Evolutionary conservation across 2,888 invertebrate genomes (phyloP), one percentile per base, ranked within the genome.

Genomic region (Habroteleia sp.): DNA sequence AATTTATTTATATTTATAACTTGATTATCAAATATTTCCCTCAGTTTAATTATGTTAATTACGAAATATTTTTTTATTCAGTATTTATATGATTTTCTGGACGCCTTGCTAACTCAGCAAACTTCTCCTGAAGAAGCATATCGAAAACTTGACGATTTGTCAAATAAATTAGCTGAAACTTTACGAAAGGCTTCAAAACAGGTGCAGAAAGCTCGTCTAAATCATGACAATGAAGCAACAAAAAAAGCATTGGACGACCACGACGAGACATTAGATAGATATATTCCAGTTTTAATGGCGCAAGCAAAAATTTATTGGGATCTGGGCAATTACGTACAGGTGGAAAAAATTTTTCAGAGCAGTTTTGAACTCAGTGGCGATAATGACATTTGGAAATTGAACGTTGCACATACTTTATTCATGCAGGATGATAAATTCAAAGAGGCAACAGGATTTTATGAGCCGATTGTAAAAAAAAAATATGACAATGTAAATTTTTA

Each of bases 241-340:
- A 95, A 97, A 84, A 95, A 94, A 89, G 95, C 97, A 2, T 94
- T 98, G 0, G 93, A 95, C 56, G 96, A 97, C 84, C 97, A 97
- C 84, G 96, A 98, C 85, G 95, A 96, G 82, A 94, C 95, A 0
- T 87, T 98, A 76, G 97, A 97, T 85, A 93, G 97, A 81, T 99
- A 98, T 84, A 94, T 99, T 73, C 99, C 99, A 0, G 97, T 98
- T 0, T 91, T 99, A n/a, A 99, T 99, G 99, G 97, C 98, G 0
- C 97, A 99, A 89, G 98, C 99, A 0, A 98, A 98, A 91, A 97
- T 99, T 78, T 97, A 97, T 85, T 99, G 99, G 99, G 97, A 99
- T 78, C 92, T 95, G 88, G 97, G 97, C 85, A 97, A 99, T 87
- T 99, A 98, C 84, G 91, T 93, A 0, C 97, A 98, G 85, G 98